Evolutionary conservation across 2,113 vertebrate genomes (phyloP).

Genomic region (Stercorarius parasiticus): DNA sequence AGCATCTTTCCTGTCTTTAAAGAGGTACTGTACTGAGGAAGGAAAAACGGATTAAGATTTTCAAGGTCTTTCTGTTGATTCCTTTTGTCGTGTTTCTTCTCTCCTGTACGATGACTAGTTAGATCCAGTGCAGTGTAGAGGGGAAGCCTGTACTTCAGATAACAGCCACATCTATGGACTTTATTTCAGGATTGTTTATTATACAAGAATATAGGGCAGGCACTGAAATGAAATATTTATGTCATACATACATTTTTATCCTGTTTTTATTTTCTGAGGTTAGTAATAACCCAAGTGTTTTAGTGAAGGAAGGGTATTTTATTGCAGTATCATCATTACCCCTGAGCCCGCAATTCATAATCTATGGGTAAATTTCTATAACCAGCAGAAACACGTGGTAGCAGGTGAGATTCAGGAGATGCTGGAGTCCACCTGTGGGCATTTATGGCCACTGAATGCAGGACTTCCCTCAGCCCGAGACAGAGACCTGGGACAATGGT

Average conservation of each 20-base stretch:
- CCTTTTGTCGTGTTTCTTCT: background rate
- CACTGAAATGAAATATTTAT: constrained; percentile 7
- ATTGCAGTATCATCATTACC: background rate
- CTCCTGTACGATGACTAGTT: background rate
- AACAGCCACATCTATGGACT: background rate
- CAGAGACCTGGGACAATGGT: background rate
- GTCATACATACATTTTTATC: background rate
- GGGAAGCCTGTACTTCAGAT: background rate
- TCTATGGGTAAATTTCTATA: background rate
- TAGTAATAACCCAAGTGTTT: background rate
- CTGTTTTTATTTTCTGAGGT: background rate
- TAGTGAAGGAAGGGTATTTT: background rate
- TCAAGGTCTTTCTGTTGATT: background rate
- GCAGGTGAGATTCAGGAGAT: background rate
- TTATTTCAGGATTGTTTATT: background rate
- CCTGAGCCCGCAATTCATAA: background rate
- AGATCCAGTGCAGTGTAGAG: background rate
- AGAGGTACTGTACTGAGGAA: background rate
- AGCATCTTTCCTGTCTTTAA: background rate
- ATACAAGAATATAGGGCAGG: background rate
- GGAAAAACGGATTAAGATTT: background rate
- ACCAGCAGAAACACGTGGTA: background rate
- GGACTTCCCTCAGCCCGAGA: background rate
- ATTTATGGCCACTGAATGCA: background rate
- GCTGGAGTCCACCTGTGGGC: background rate